Conservation (phyloP, 2,888 invertebrate genomes). For the Palloptera scutellata region DNA sequence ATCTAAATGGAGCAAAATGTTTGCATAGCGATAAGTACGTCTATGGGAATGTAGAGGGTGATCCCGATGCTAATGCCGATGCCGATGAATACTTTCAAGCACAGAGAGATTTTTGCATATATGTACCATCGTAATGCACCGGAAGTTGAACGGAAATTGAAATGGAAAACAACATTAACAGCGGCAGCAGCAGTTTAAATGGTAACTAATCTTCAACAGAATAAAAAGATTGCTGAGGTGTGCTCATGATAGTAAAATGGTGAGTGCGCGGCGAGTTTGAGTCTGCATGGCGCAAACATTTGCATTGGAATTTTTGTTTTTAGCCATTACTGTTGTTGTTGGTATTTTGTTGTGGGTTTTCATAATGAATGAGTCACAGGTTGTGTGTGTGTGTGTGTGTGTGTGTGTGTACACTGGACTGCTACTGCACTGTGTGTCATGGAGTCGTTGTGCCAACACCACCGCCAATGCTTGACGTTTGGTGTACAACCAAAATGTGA, state of each 20-base stretch:
- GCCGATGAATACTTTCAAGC: no score
- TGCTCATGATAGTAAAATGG: background rate
- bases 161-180: background rate
- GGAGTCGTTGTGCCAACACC: background rate
- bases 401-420: no score
- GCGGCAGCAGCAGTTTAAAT: background rate
- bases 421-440: background rate
- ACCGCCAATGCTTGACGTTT: background rate
- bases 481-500: constrained; percentile 19
- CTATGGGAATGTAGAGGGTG: no score
- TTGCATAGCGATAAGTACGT: constrained; percentile 31
- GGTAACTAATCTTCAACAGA: background rate
- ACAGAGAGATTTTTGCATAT: no score
- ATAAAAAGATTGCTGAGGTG: background rate
- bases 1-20: constrained; percentile 15
- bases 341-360: constrained; percentile 13
- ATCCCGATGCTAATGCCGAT: no score
- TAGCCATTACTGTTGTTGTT: constrained; percentile 5
- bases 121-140: no score
- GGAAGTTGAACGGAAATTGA: constrained; percentile 1
- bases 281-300: background rate
- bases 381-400: no score
- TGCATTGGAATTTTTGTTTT: constrained; percentile 7
- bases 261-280: background rate
- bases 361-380: constrained; percentile 8